Evolutionary conservation across 2,888 invertebrate genomes (phyloP), one percentile per base, ranked within the genome.

Genomic region (Mimachlamys varia): DNA sequence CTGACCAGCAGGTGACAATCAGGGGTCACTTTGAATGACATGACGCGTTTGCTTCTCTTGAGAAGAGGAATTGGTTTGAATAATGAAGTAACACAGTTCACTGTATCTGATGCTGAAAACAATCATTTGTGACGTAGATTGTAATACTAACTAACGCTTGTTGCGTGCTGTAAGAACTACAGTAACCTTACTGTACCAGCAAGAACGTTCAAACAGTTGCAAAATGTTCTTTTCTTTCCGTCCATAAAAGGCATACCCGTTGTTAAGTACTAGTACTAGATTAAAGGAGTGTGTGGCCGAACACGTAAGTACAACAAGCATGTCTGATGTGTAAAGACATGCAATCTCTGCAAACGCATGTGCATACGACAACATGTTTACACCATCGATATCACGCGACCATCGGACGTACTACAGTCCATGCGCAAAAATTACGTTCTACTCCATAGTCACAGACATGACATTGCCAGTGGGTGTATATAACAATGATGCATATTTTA

Each of bases 331-430:
- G 58, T 58, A 1, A 3, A 58, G 19, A 58, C n/a, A 58, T 19
- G 58, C n/a, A 58, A 58, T 58, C 58, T 58, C 58, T 58, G 58
- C 58, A 58, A 7, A 58, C 58, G n/a, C 58, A 58, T 58, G 58
- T 58, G 58, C 58, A 58, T 58, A 22, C 58, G 22, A n/a, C 58
- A 58, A 58, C 58, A 58, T 58, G 58, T 58, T 58, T 58, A 58
- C 58, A 58, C 58, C 58, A 22, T 19, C 1, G 4, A 58, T 19
- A 10, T 58, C 58, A 58, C 58, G 58, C 58, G 19, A 19, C 15
- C 10, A 22, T 22, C 58, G 58, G 22, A 58, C n/a, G 58, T n/a
- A 22, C 58, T 19, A 58, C 58, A n/a, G 58, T n/a, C 22, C 58
- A 58, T 58, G 58, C 58, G 58, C 58, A 58, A 19, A 4, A 19